Evolutionary conservation across 1,140 invertebrate species (phyloP), one percentile per base, ranked within the genome.

Genomic region (Bombus pascuorum): DNA sequence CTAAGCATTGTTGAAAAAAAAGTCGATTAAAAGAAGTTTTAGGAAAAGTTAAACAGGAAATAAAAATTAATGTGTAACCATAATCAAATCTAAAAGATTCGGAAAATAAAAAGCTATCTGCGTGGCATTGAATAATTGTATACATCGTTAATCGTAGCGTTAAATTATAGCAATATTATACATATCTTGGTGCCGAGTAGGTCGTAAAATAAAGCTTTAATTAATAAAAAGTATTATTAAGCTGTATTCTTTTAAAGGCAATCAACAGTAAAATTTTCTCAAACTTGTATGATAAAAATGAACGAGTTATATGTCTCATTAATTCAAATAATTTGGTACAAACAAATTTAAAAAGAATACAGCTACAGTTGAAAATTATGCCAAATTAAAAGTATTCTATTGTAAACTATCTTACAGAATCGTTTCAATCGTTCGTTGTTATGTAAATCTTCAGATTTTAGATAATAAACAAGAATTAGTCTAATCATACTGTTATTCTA

Each of bases 81-180:
- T 22, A 57, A 25, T 34, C 32, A 44, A 37, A 66, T 76, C 13
- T 9, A 47, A 76, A 75, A 42, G 18, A 62, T 81, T 44, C 9
- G 10, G 32, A 68, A 42, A 44, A 34, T 73, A n/a, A 73, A 22
- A 37, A 5, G 4, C 44, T 57, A 25, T 83, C 6, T n/a, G 39
- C 22, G n/a, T 53, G 72, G 15, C 47, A 75, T 13, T 65, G 66
- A 75, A 28, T 75, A 62, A 37, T 22, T 74, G 25, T 47, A 47
- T 22, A 53, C 79, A 73, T 39, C 57, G 18, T 68, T 34, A 53
- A 81, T 89, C 25, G 32, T 79, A 75, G 74, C 44, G 65, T 87
- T 79, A 77, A 81, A 81, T 90, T 79, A 71, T 90, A 90, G 89
- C 89, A 91, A 91, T 91, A 88, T 84, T 47, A 82, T 83, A 91